Evolutionary conservation across 2,888 invertebrate species (phyloP).

Genomic region (Eledona agricola): DNA sequence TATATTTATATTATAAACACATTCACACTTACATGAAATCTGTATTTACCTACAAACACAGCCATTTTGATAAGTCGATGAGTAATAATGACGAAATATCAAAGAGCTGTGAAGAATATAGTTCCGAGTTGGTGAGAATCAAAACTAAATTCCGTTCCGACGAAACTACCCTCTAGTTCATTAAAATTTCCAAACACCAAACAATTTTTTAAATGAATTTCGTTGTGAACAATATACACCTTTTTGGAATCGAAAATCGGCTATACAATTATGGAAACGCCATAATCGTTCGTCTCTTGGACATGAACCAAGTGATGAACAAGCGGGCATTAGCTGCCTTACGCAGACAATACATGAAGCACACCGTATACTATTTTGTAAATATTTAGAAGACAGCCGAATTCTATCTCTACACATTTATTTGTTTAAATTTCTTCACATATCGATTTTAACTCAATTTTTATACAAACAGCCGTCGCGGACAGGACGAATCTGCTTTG

Average conservation of each 20-base stretch:
- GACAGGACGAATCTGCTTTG: too few relatives aligned
- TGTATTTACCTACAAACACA: constrained; percentile 56
- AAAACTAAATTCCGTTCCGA: constrained; percentile 49
- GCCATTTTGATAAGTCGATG: constrained; percentile 60
- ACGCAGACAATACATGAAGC: constrained; percentile 55
- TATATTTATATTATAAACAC: constrained; percentile 62
- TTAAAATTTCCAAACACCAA: constrained; percentile 50
- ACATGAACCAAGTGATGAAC: constrained; percentile 39
- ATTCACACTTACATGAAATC: constrained; percentile 61
- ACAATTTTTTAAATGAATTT: constrained; percentile 49
- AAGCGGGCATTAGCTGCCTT: constrained; percentile 47
- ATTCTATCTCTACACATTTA: constrained; percentile 51
- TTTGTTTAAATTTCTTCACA: constrained; percentile 45
- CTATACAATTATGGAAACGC: constrained; percentile 39
- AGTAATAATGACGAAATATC: constrained; percentile 54
- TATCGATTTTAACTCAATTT: constrained; percentile 29
- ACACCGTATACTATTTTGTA: constrained; percentile 51
- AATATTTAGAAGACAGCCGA: constrained; percentile 45
- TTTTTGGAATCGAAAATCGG: constrained; percentile 40
- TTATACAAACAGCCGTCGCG: constrained; percentile 40
- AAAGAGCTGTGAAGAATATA: constrained; percentile 56
- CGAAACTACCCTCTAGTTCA: constrained; percentile 32
- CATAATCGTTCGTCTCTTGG: constrained; percentile 30
- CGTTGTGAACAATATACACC: constrained; percentile 59
- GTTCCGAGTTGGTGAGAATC: constrained; percentile 50